Evolutionary conservation across 2,888 invertebrate genomes (phyloP).

Genomic region (Steromphala cineraria): DNA sequence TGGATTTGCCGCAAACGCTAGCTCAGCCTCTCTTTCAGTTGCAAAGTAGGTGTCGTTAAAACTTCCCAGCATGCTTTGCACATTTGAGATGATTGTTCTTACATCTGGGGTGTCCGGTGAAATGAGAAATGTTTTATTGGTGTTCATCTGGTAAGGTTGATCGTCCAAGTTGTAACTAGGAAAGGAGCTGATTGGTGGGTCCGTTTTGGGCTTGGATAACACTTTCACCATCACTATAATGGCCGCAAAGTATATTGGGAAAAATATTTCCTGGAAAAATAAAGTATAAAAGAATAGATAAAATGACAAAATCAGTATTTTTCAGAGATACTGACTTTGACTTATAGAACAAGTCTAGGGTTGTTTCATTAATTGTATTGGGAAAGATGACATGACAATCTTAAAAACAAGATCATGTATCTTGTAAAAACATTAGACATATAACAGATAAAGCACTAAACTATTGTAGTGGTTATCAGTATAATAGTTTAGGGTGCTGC

Average conservation of each 20-base stretch:
- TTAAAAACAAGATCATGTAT: not conserved
- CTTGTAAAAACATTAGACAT: not conserved
- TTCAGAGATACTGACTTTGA: too few species aligned
- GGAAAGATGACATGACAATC: too few species aligned
- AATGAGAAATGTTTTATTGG: constrained; percentile 47
- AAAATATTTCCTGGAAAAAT: constrained; percentile 81
- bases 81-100: constrained; percentile 38
- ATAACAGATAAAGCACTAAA: not conserved
- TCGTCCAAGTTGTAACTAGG: constrained; percentile 36
- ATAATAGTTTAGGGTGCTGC: too few species aligned
- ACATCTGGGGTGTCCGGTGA: constrained; percentile 54
- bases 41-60: constrained; percentile 81
- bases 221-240: constrained; percentile 82
- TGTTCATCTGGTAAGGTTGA: constrained; percentile 13
- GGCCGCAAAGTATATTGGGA: constrained; percentile 86
- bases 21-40: constrained; percentile 82
- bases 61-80: constrained; percentile 66
- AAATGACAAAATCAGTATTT: too few species aligned
- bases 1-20: constrained; percentile 83
- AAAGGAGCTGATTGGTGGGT: constrained; percentile 42
- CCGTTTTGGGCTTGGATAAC: constrained; percentile 40
- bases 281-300: too few species aligned
- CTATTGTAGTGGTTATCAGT: too few species aligned
- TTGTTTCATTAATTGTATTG: too few species aligned
- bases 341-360: too few species aligned